A percentile compares a stretch with the other conserved stretches of the same genome.
These are phyloP conservation scores for Zosterops japonicus DNA, from an alignment of 2,113 vertebrate species.

Conservation along the genomic window DNA sequence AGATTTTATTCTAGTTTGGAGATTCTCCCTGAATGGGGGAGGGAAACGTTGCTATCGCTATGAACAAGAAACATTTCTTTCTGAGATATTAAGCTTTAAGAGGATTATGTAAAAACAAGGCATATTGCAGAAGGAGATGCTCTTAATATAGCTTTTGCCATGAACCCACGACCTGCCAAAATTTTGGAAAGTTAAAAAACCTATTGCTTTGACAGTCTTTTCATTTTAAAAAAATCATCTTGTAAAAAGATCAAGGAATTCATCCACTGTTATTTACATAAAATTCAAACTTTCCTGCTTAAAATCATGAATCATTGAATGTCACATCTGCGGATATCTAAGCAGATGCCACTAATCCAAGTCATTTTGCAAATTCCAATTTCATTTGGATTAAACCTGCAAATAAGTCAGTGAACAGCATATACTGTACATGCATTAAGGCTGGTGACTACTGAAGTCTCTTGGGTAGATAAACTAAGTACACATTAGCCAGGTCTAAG, in stretches of 20 bases:
- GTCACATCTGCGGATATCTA: slow-evolving; percentile 62
- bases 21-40: neutral
- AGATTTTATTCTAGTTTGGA: neutral
- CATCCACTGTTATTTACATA: slow-evolving; percentile 45
- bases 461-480: slow-evolving; percentile 65
- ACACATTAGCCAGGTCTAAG: slow-evolving; percentile 65
- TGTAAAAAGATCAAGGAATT: slow-evolving; percentile 65
- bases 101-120: slow-evolving; percentile 46
- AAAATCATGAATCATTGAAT: slow-evolving; percentile 70
- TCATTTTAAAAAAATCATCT: neutral
- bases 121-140: slow-evolving; percentile 13
- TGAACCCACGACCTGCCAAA: slow-evolving; percentile 26
- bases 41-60: neutral
- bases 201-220: slow-evolving; percentile 55
- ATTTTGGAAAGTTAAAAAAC: slow-evolving; percentile 31
- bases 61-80: slow-evolving; percentile 32
- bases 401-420: slow-evolving; percentile 70
- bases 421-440: slow-evolving; percentile 71
- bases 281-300: slow-evolving; percentile 63
- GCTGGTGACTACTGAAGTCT: slow-evolving; percentile 72
- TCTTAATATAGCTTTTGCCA: slow-evolving; percentile 33
- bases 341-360: slow-evolving; percentile 71
- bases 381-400: slow-evolving; percentile 73
- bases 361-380: slow-evolving; percentile 69
- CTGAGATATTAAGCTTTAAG: slow-evolving; percentile 45